These are phyloP conservation scores for Cheilosia pagana DNA, from an alignment of 2,888 invertebrate species.

Conservation along the genomic window DNA sequence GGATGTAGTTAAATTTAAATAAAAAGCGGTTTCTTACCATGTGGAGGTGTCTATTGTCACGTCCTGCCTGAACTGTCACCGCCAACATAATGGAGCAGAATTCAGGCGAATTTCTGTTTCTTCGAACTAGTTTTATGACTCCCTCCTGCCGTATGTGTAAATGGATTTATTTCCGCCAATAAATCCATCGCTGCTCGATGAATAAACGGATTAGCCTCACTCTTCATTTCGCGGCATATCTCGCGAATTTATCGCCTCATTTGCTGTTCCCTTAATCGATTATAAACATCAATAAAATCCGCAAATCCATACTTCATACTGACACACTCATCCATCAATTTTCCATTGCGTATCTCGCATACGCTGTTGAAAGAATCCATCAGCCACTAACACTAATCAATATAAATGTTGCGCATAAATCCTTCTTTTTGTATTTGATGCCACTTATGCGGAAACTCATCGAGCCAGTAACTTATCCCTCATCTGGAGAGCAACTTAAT, in stretches of 20 bases:
- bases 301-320: constrained; percentile 8
- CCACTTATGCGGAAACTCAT: constrained; percentile 2
- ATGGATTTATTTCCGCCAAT: no score
- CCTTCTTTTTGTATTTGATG: neutral
- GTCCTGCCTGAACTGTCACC: no score
- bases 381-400: constrained; percentile 25
- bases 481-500: constrained; percentile 49
- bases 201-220: neutral
- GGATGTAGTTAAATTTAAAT: neutral
- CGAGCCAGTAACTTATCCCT: constrained; percentile 34
- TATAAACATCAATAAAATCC: constrained; percentile 9
- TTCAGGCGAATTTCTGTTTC: no score
- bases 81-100: no score
- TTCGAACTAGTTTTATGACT: no score
- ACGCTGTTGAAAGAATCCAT: constrained; percentile 4
- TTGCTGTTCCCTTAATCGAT: neutral
- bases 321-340: constrained; percentile 36
- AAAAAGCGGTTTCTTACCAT: no score
- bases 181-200: no score
- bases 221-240: neutral
- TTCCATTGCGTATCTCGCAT: constrained; percentile 3
- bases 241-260: neutral
- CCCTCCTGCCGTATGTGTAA: no score
- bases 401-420: constrained; percentile 22
- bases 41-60: no score